A percentile compares a stretch with the other conserved stretches of the same genome.
These are phyloP conservation scores for Epizoanthus rinbou DNA, from an alignment of 92 coral and sea anemone genomes.

Conservation along the genomic window DNA sequence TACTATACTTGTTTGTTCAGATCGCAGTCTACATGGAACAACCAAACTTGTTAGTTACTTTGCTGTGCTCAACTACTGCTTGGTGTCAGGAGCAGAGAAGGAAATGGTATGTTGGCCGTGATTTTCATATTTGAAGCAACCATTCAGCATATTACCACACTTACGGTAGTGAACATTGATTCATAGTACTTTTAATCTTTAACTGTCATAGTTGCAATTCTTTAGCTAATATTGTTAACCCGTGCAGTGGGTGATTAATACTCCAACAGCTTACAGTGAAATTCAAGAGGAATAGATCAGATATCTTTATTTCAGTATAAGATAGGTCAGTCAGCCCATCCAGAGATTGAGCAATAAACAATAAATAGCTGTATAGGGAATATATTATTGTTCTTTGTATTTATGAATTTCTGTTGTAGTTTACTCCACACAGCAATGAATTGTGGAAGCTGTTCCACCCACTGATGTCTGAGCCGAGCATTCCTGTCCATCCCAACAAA, in stretches of 20 bases:
- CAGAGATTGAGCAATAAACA: too few species aligned
- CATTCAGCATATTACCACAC: not conserved
- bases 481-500: constrained; percentile 92
- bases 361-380: too few species aligned
- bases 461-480: constrained; percentile 96
- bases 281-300: too few species aligned
- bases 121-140: not conserved
- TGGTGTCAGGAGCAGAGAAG: constrained; percentile 89
- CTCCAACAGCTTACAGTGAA: too few species aligned
- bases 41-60: constrained; percentile 95
- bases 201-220: too few species aligned
- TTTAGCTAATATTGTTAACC: too few species aligned
- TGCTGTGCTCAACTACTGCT: constrained; percentile 95
- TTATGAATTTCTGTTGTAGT: constrained; percentile 41
- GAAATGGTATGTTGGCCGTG: constrained; percentile 71
- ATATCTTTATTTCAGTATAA: too few species aligned
- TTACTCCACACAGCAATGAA: constrained; percentile 76
- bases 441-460: constrained; percentile 96
- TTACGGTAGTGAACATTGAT: not conserved
- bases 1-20: constrained; percentile 41
- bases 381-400: not conserved
- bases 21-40: constrained; percentile 95
- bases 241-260: too few species aligned
- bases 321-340: too few species aligned
- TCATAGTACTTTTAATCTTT: not conserved